Evolutionary conservation across 2,797 vertebrate species (phyloP), one percentile per base, ranked within the genome.

Genomic region (Falco novaeseelandiae): DNA sequence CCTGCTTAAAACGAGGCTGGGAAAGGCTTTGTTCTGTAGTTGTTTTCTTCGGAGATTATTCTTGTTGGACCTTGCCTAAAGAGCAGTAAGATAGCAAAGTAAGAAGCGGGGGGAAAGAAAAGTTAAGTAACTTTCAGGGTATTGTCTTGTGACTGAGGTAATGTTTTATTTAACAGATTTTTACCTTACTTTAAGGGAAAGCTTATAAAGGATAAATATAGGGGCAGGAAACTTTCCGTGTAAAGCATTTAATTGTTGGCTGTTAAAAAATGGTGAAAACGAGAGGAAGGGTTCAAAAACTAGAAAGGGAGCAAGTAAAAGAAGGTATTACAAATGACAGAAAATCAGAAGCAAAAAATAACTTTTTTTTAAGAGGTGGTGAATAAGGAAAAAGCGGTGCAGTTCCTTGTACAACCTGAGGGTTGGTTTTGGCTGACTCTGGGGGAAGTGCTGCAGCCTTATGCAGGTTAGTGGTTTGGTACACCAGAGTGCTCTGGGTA

Each of bases 391-490:
- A 59, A 89, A 26, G 15, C 4, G 8, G 26, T 42, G 17, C 6
- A 23, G 5, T 23, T 52, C 14, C 3, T 48, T 32, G 3, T 8
- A 4, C 14, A 10, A 25, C 1, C 9, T 12, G 12, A 10, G 9
- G 14, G 4, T 6, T 21, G 26, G 14, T 4, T 46, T 34, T 8
- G 20, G 8, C 2, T 38, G 29, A 3, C 2, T 1, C 6, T 18
- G 10, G 12, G 32, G 29, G 27, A n/a, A 27, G 17, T 2, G 19
- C 3, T 1, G 2, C 18, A 44, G 70, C 8, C 6, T 16, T 40
- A 1, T 0, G 15, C 3, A 18, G 38, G 3, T 29, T 9, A 12
- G 23, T 0, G 1, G 3, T 20, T 34, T 4, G 5, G 27, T n/a
- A 12, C 9, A 8, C 5, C 3, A 8, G 38, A 7, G 8, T 8